Evolutionary conservation across 2,797 vertebrate genomes (phyloP).

Genomic region (Neolamprologus multifasciatus): DNA sequence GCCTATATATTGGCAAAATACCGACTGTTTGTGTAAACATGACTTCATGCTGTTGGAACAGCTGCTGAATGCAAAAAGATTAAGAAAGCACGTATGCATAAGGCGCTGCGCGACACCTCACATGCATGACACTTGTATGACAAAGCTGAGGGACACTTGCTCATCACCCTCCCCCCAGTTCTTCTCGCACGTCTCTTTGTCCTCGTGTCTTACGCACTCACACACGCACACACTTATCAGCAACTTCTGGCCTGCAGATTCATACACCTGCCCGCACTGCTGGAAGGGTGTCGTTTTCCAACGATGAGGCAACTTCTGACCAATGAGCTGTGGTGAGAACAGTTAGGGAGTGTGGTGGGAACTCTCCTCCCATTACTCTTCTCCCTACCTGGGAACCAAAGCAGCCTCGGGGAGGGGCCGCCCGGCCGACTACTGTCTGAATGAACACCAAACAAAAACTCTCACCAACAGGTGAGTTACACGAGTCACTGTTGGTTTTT

Average conservation of each 20-base stretch:
- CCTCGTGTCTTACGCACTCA: constrained; percentile 33
- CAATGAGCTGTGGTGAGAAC: constrained; percentile 80
- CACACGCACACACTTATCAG: constrained; percentile 34
- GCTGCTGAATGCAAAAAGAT: constrained; percentile 44
- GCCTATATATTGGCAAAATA: constrained; percentile 64
- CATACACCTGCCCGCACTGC: constrained; percentile 73
- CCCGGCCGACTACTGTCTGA: constrained; percentile 56
- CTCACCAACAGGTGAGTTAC: constrained; percentile 78
- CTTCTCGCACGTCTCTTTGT: constrained; percentile 45
- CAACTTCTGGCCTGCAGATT: constrained; percentile 56
- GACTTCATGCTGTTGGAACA: constrained; percentile 31
- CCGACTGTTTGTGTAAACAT: constrained; percentile 61
- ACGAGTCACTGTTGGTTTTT: constrained; percentile 75
- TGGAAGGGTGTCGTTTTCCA: constrained; percentile 59
- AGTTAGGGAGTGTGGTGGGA: constrained; percentile 80
- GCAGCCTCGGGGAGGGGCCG: constrained; percentile 72
- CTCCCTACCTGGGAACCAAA: constrained; percentile 74
- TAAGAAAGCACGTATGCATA: neutral
- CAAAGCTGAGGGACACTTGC: constrained; percentile 65
- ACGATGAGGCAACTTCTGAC: constrained; percentile 70
- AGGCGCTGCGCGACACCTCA: neutral
- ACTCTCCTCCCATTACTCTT: constrained; percentile 81
- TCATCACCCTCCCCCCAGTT: constrained; percentile 19
- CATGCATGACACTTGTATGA: constrained; percentile 29
- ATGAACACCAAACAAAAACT: constrained; percentile 78